Conservation (phyloP, 2,113 vertebrate species). For the Sturnira hondurensis region DNA sequence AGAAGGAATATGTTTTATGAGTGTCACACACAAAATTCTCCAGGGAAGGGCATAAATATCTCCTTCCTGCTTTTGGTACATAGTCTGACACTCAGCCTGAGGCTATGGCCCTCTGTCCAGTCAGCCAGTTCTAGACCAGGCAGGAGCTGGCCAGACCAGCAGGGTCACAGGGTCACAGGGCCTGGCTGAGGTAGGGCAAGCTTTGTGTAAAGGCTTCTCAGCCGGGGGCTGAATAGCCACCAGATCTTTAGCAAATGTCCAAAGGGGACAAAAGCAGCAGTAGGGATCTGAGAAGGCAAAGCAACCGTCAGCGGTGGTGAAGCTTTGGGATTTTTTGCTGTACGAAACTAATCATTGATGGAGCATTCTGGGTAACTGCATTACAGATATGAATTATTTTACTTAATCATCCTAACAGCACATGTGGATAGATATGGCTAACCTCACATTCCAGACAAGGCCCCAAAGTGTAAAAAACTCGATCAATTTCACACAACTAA, state of each 20-base stretch:
- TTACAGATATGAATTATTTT: neutral
- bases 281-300: neutral
- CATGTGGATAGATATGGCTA: neutral
- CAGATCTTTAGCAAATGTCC: neutral
- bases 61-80: neutral
- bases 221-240: neutral
- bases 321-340: neutral
- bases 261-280: neutral
- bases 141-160: neutral
- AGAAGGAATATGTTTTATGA: neutral
- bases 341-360: neutral
- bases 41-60: neutral
- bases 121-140: neutral
- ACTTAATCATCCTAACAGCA: neutral
- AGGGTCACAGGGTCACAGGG: neutral
- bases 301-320: neutral
- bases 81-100: neutral
- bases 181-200: rapidly evolving
- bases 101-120: neutral
- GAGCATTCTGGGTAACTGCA: neutral
- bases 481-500: neutral
- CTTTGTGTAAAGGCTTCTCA: neutral
- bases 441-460: neutral
- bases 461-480: neutral
- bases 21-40: neutral